Percentiles rank a stretch among this genome's conserved stretches.
Evolutionary conservation across 2,113 vertebrate species (phyloP).

Genomic region (Cephalopholis sonnerati): DNA sequence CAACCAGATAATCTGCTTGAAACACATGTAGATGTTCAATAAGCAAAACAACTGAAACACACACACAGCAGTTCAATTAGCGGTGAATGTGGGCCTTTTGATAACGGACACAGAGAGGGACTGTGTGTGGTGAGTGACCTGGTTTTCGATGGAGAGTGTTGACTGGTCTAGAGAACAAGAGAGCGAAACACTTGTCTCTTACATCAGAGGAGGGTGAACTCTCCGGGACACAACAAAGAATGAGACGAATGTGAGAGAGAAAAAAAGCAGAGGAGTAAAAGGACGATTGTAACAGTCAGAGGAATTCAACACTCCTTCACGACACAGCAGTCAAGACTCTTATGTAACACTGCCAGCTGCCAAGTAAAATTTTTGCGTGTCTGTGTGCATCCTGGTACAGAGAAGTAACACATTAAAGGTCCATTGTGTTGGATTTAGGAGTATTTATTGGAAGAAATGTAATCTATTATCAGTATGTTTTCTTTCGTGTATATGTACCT

Average conservation of each 20-base stretch:
- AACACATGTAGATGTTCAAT: neutral
- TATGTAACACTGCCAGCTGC: constrained; percentile 15
- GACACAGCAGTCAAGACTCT: constrained; percentile 20
- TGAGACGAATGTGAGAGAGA: constrained; percentile 4
- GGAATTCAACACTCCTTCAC: constrained; percentile 37
- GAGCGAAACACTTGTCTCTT: neutral
- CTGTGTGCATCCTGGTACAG: neutral
- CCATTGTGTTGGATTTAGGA: no score
- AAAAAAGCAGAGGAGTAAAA: neutral
- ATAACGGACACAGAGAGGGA: neutral
- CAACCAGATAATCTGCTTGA: neutral
- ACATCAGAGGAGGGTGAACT: neutral
- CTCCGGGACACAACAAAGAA: neutral
- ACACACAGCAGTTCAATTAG: neutral
- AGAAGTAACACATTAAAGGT: neutral
- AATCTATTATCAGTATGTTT: no score
- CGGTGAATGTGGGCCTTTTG: neutral
- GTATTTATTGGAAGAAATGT: no score
- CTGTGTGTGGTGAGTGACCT: constrained; percentile 3
- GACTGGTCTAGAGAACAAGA: neutral
- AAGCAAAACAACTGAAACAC: neutral
- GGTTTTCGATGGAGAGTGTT: neutral
- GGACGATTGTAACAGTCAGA: neutral
- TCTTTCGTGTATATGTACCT: no score
- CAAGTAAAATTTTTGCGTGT: neutral